A percentile compares a stretch with the other conserved stretches of the same genome.
These are phyloP conservation scores for Caenorhabditis angaria DNA, from an alignment of 2,888 invertebrate genomes.

Conservation along the genomic window DNA sequence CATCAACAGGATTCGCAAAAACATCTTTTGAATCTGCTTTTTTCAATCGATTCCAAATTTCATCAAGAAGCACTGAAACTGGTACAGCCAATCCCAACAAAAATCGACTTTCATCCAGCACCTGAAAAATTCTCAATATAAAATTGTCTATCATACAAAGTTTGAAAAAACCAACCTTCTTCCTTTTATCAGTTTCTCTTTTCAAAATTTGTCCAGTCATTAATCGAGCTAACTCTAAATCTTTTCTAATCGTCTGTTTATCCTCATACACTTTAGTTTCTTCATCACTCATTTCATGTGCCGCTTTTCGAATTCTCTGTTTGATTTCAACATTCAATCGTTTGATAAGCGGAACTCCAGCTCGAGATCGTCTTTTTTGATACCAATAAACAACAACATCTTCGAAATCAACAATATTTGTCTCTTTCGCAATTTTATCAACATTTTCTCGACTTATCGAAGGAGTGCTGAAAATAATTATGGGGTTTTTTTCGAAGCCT, in stretches of 20 bases:
- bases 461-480: conserved; percentile 51
- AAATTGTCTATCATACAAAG: neutral
- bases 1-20: conserved; percentile 60
- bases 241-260: conserved; percentile 90
- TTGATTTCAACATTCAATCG: conserved; percentile 79
- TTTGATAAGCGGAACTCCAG: conserved; percentile 91
- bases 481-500: neutral
- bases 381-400: conserved; percentile 95
- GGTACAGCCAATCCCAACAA: conserved; percentile 14
- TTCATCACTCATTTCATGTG: conserved; percentile 8
- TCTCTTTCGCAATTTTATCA: conserved; percentile 33
- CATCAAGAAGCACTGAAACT: neutral
- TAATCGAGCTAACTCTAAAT: conserved; percentile 88
- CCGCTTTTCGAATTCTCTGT: neutral
- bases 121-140: conserved; percentile 7
- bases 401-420: conserved; percentile 77
- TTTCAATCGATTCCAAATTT: neutral
- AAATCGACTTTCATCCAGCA: neutral
- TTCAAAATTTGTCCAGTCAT: conserved; percentile 93
- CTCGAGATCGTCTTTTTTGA: conserved; percentile 89
- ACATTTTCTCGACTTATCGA: conserved; percentile 44
- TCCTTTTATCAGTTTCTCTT: conserved; percentile 86
- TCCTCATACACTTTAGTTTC: conserved; percentile 15
- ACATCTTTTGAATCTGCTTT: conserved; percentile 32
- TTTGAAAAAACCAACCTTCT: conserved; percentile 25